These are phyloP conservation scores for Propithecus coquereli DNA, from an alignment of 2,113 vertebrate genomes.

Conservation along the genomic window DNA sequence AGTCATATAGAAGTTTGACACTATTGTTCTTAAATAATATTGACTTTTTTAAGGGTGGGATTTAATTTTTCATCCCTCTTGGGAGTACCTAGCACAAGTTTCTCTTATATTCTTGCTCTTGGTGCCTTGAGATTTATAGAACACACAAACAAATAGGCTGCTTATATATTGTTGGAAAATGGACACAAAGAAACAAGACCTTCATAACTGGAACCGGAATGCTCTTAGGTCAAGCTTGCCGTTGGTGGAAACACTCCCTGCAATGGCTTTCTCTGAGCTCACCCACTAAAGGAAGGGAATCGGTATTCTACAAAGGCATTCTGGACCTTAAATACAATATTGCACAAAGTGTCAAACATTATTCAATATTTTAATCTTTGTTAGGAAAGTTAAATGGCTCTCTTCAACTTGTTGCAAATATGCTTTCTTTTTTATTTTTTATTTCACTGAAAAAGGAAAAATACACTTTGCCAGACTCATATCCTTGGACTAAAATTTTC, in stretches of 20 bases:
- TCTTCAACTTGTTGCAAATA: neutral
- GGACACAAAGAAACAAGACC: neutral
- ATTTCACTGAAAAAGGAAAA: neutral
- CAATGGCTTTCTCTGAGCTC: neutral
- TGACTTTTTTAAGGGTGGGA: neutral
- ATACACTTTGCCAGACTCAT: neutral
- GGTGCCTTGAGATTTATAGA: neutral
- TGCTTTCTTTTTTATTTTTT: neutral
- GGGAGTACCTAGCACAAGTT: neutral
- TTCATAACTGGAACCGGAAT: too few species aligned
- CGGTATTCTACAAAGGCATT: neutral
- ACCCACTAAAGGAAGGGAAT: neutral
- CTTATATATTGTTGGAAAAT: neutral
- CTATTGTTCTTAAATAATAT: neutral
- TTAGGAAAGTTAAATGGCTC: neutral
- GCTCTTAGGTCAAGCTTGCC: neutral
- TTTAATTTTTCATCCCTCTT: neutral
- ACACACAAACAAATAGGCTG: too few species aligned
- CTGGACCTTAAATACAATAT: neutral
- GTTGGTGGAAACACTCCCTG: accelerated
- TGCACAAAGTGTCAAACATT: neutral
- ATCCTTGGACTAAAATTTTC: neutral
- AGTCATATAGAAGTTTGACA: neutral
- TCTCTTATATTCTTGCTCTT: neutral
- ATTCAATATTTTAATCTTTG: neutral